Percentiles rank a stretch among this genome's conserved stretches.
Evolutionary conservation across 53 echinoderm and acorn worm species (phyloP).

Genomic region (Zoroaster sp.): DNA sequence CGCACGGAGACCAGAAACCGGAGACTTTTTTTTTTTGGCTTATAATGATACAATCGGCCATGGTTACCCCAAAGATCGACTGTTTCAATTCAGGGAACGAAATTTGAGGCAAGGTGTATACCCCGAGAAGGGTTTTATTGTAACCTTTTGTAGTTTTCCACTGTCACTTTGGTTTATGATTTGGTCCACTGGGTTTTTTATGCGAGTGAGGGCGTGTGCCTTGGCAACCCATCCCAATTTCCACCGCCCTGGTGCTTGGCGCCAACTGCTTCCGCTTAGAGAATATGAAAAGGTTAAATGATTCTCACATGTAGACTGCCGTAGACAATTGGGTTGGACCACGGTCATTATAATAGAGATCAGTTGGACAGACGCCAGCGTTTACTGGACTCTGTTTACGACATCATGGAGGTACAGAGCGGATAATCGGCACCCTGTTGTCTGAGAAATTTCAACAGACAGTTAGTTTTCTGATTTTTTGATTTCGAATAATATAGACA

Average conservation of each 20-base stretch:
- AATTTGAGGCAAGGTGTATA: no score
- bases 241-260: background rate
- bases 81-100: no score
- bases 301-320: background rate
- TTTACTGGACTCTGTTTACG: background rate
- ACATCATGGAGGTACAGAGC: background rate
- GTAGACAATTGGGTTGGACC: background rate
- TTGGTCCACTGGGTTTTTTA: background rate
- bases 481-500: no score
- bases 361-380: background rate
- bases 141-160: no score
- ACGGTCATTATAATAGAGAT: no score
- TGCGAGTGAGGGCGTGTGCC: background rate
- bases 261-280: background rate
- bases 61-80: no score
- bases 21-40: no score
- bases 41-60: no score
- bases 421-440: background rate
- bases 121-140: no score
- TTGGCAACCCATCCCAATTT: background rate
- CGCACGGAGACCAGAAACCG: no score
- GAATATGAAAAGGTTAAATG: background rate
- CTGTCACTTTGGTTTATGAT: background rate
- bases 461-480: no score
- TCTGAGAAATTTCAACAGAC: no score